Percentiles rank a stretch among this genome's conserved stretches.
Evolutionary conservation across 2,888 invertebrate species (phyloP).

Genomic region (Lottia scabra): DNA sequence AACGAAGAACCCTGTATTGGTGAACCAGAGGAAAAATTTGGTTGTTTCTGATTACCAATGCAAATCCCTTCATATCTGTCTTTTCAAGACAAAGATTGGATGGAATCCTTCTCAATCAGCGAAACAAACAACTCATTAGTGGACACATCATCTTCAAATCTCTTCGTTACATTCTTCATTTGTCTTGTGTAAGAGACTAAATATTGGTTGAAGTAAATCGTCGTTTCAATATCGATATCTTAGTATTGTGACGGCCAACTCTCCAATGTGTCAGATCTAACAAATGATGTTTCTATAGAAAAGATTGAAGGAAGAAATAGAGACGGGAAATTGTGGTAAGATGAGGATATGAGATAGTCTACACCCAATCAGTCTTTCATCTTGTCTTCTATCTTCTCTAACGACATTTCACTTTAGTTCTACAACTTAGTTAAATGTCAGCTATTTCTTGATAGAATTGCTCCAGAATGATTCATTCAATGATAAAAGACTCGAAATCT

Average conservation of each 20-base stretch:
- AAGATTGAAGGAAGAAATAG: background rate
- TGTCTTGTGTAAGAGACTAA: background rate
- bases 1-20: no score
- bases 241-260: background rate
- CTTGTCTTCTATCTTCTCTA: background rate
- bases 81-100: no score
- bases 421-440: no score
- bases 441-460: no score
- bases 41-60: no score
- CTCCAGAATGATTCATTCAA: no score
- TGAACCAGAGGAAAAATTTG: no score
- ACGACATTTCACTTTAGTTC: no score
- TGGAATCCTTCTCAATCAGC: no score
- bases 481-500: no score
- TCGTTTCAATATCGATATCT: constrained; percentile 1
- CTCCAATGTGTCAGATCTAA: background rate
- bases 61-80: no score
- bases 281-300: constrained; percentile 1
- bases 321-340: background rate
- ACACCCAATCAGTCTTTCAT: background rate
- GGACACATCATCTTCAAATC: background rate
- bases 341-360: background rate
- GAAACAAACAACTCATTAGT: background rate
- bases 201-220: background rate
- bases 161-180: background rate